Percentiles rank a stretch among this genome's conserved stretches.
These are phyloP conservation scores for Selenia dentaria DNA, from an alignment of 2,888 invertebrate species.

Conservation along the genomic window DNA sequence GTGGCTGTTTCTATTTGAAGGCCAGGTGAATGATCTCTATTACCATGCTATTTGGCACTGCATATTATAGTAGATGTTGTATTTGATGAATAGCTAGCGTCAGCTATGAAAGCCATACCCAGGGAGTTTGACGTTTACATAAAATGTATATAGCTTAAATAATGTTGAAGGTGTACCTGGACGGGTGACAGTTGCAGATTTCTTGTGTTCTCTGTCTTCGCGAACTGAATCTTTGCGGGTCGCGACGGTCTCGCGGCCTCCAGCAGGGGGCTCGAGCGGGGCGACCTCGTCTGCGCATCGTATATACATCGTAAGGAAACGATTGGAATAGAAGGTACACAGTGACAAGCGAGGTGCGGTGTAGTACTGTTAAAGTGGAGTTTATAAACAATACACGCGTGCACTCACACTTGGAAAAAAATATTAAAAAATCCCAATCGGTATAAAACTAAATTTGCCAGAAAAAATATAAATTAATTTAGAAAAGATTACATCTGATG, in stretches of 20 bases:
- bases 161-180: constrained; percentile 87
- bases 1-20: too few species aligned
- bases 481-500: too few species aligned
- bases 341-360: neutral
- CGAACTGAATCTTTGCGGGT: constrained; percentile 73
- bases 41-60: too few species aligned
- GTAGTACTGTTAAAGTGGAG: neutral
- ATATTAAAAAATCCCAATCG: neutral
- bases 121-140: neutral
- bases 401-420: neutral
- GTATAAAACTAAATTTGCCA: too few species aligned
- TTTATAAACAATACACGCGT: constrained; percentile 1
- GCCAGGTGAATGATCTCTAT: too few species aligned
- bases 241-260: constrained; percentile 67
- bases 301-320: constrained; percentile 1
- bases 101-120: neutral
- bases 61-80: too few species aligned
- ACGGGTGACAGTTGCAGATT: constrained; percentile 88
- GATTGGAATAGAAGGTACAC: neutral
- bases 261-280: constrained; percentile 66
- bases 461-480: too few species aligned
- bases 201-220: constrained; percentile 85
- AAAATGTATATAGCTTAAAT: too few species aligned
- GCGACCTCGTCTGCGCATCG: constrained; percentile 56
- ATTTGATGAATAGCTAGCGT: neutral